phyloP scores from a whole-genome alignment of 2,113 vertebrate species.

The Pitta sordida region DNA sequence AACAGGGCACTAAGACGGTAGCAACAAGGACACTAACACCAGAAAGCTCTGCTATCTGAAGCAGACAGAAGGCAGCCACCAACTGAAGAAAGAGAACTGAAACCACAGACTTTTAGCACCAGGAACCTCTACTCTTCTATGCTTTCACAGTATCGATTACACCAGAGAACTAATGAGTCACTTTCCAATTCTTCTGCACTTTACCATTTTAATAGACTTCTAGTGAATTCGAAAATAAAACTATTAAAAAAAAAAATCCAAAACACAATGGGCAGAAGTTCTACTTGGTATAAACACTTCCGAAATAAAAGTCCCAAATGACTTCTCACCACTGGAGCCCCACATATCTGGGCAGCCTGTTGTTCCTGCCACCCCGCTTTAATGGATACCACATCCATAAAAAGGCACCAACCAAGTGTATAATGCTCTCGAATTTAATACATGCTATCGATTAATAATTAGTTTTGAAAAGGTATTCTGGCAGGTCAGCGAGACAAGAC shows the following conservation, averaged over 20 bases:
- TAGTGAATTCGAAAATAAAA: background rate
- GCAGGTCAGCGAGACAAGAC: background rate
- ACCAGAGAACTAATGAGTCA: background rate
- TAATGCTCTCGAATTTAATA: background rate
- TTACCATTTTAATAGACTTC: background rate
- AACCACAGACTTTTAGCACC: background rate
- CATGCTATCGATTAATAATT: background rate
- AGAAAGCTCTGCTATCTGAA: constrained; percentile 13
- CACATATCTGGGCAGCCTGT: too few relatives aligned
- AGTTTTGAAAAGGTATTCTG: background rate
- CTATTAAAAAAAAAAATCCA: background rate
- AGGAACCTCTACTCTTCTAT: background rate
- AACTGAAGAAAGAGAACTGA: background rate
- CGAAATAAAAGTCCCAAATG: background rate
- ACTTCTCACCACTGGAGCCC: background rate
- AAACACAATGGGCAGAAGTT: background rate
- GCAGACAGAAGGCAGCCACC: background rate
- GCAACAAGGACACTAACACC: background rate
- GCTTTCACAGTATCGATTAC: background rate
- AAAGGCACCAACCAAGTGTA: background rate
- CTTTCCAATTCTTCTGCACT: background rate
- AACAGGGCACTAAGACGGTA: background rate
- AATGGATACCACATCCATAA: background rate
- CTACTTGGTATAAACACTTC: background rate
- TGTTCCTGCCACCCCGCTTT: background rate